Base-by-base conservation (phyloP, 2,113 vertebrate genomes). In the Paramisgurnus dabryanus region DNA sequence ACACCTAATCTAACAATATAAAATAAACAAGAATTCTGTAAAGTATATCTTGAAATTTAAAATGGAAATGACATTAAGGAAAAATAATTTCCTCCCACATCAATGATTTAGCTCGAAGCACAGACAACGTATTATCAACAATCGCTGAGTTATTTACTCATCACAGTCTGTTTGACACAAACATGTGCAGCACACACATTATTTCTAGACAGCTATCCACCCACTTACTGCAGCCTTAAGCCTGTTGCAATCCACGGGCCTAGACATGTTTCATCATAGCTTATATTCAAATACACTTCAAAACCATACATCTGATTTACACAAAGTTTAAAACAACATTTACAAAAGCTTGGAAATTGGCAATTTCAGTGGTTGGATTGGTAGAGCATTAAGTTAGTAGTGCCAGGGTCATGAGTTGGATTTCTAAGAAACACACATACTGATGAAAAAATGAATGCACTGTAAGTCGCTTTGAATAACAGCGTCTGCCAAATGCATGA, bases 181-280 rank as follows among this genome's bases (percentile, higher is more conserved):
- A 53, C 40, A 70, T 80, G n/a, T 18, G 34, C 45, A 41, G 13
- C 34, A 72, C 22, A 61, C 40, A 76, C 66, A 61, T 50, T 71
- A 61, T 61, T 53, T 73, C 45, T 77, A 41, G 74, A 57, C 40
- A 75, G 41, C 60, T 66, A 11, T 39, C 73, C 67, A 40, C 78
- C 78, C 78, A 65, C 67, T 61, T 47, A 5, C 6, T 12, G 39
- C 53, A 50, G 70, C 55, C 67, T 67, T 39, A 3, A 12, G 70
- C 64, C 74, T 55, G 45, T 39, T 57, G 27, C 4, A 11, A 67
- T 68, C 63, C 50, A 53, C 76, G 58, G 50, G 82, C 72, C 41
- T 60, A 65, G 41, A 67, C 78, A 57, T 68, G 82, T 47, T 75
- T 72, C 66, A 65, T 75, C 53, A 79, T 61, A 73, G 39, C 67